A percentile compares a stretch with the other conserved stretches of the same genome.
Evolutionary conservation across 2,113 vertebrate species (phyloP).

Genomic region (Chauna torquata): DNA sequence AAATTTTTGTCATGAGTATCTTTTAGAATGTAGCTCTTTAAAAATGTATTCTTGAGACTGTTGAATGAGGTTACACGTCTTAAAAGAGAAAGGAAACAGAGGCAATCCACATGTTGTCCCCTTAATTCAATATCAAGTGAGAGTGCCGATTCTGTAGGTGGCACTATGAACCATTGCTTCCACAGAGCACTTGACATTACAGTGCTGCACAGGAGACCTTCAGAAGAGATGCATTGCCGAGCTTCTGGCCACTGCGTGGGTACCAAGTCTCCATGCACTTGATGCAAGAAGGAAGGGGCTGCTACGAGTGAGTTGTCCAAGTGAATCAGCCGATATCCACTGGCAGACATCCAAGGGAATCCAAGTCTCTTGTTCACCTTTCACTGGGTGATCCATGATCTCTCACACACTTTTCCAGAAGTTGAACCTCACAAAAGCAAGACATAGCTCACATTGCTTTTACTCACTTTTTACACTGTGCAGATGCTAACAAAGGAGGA

Average conservation of each 20-base stretch:
- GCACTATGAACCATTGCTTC: not conserved
- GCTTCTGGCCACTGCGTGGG: not conserved
- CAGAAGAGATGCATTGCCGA: not conserved
- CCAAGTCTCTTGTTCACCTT: not conserved
- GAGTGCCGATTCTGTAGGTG: slow-evolving; percentile 6
- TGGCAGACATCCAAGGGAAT: not conserved
- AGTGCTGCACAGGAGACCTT: not conserved
- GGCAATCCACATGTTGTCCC: accelerated
- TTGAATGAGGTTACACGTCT: not conserved
- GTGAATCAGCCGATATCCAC: not conserved
- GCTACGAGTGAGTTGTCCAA: not conserved
- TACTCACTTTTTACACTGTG: not conserved
- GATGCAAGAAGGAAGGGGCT: not conserved
- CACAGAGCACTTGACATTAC: not conserved
- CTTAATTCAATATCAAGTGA: not conserved
- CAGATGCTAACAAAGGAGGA: not conserved
- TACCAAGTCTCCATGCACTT: not conserved
- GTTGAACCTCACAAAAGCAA: not conserved
- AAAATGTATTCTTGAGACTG: not conserved
- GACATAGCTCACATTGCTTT: not conserved
- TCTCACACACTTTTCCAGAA: not conserved
- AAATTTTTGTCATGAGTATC: not conserved
- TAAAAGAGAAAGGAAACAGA: not conserved
- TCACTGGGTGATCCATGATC: not conserved
- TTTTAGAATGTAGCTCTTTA: not conserved